Evolutionary conservation across 35 echinoderm and acorn worm species (phyloP).

Genomic region (Amphiura filiformis): DNA sequence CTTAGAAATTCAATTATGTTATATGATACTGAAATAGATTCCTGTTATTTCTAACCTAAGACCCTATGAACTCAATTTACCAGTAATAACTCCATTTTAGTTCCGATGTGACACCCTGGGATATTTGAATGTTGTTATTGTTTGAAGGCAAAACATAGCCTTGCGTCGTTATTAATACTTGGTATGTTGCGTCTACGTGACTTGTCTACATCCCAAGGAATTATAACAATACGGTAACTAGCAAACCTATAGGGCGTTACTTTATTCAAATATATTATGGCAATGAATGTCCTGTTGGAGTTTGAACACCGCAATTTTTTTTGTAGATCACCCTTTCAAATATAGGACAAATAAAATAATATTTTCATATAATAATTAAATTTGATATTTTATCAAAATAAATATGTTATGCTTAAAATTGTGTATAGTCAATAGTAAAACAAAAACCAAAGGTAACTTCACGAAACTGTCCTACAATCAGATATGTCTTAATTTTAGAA

Average conservation of each 20-base stretch:
- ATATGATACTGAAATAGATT: background rate
- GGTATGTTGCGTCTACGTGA: background rate
- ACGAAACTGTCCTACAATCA: too few species aligned
- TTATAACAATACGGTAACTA: background rate
- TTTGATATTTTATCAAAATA: too few species aligned
- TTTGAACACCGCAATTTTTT: too few species aligned
- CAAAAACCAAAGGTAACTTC: too few species aligned
- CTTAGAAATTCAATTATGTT: background rate
- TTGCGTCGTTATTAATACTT: background rate
- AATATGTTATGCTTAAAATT: too few species aligned
- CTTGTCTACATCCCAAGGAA: background rate
- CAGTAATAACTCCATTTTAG: background rate
- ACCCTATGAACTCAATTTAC: constrained; percentile 14
- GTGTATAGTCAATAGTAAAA: too few species aligned
- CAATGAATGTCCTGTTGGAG: too few species aligned
- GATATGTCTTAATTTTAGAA: too few species aligned
- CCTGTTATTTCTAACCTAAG: background rate
- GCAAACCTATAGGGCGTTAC: too few species aligned
- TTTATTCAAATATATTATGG: too few species aligned
- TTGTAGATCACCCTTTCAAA: too few species aligned
- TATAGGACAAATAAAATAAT: too few species aligned
- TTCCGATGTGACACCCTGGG: background rate
- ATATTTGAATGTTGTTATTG: background rate
- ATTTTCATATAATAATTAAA: background rate
- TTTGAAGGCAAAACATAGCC: background rate